Base-by-base conservation (phyloP, 2,888 invertebrate genomes). In the Ptilodon capucinus region DNA sequence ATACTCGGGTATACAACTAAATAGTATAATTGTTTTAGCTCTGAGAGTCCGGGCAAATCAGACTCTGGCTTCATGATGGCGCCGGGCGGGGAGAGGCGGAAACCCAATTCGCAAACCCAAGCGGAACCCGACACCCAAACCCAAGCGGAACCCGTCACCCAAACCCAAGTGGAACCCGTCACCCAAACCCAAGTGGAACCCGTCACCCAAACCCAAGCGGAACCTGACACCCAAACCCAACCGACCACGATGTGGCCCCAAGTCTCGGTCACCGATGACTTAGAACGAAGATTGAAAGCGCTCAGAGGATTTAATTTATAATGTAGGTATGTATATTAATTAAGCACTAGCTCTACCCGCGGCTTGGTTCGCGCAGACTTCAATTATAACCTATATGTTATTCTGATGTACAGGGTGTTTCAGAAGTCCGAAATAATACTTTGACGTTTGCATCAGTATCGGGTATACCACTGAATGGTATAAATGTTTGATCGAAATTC, bases 41-140 rank as follows among this genome's bases (percentile, higher is more conserved):
- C 79, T 0, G 84, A 81, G 14, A 85, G 81, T 36, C 83, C 84
- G 0, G 81, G 79, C 6, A 85, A 84, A 40, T 48, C 72, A 0
- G 70, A 70, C 0, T 64, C 75, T 2, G 69, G 65, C 25, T 89
- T 89, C 68, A 83, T 84, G 52, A 86, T 87, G 86, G 89, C 89
- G 0, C 90, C 90, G 0, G 90, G 90, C 0, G 82, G 86, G 0
- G 89, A 88, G 40, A 54, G 88, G 1, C 71, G 71, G 42, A 67
- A 58, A 18, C 54, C 63, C 0, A 0, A 42, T 57, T 25, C 6
- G 39, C 0, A n/a, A n/a, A 7, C 17, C 14, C 23, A 30, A 32
- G 28, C 59, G 58, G 17, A 21, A 4, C 44, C 51, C 1, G 43
- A 43, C 11, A 11, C 28, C 28, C 3, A 28, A 11, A 4, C 28